Base-by-base conservation (phyloP, 2,113 vertebrate species). In the Sinosuthora webbiana region DNA sequence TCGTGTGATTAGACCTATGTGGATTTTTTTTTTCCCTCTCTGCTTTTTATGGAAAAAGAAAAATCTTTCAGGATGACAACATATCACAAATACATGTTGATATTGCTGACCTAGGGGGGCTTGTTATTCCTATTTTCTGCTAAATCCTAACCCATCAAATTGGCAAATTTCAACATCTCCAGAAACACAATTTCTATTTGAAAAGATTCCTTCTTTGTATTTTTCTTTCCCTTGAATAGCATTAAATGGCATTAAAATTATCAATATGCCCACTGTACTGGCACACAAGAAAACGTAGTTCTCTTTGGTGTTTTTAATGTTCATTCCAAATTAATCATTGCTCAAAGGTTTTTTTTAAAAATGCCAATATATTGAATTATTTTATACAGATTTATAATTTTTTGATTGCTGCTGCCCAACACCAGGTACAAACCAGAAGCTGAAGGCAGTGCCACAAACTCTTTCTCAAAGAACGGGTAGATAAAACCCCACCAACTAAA, bases 31-130 rank as follows among this genome's bases (percentile, higher is more conserved):
- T 73, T 2, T 5, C 70, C 71, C 0, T 0, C n/a, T 6, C 24
- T 57, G 13, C 5, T 75, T 87, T 62, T 74, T 30, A 30, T 30
- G 30, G 76, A 83, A 73, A 85, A 95, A 71, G 33, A 81, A 23
- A 80, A 64, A 60, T 27, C 21, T 81, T 86, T 56, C 17, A 74
- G 60, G 47, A 53, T 56, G 60, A 35, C 9, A 37, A 10, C 2
- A 0, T 8, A 44, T 23, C 35, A 67, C 41, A 78, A 70, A 78
- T 4, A 3, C 12, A 27, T 0, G 2, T 7, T 39, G 47, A 47
- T 60, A 37, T 3, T 31, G 19, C 7, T 83, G 70, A 95, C 56
- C n/a, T 18, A 13, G 3, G 10, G 4, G 10, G 1, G 37, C n/a
- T 62, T 6, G 4, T 35, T 19, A 39, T 24, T 83, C 79, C 65